Evolutionary conservation across 1,140 invertebrate species (phyloP).

Genomic region (Archivesica marissinica): DNA sequence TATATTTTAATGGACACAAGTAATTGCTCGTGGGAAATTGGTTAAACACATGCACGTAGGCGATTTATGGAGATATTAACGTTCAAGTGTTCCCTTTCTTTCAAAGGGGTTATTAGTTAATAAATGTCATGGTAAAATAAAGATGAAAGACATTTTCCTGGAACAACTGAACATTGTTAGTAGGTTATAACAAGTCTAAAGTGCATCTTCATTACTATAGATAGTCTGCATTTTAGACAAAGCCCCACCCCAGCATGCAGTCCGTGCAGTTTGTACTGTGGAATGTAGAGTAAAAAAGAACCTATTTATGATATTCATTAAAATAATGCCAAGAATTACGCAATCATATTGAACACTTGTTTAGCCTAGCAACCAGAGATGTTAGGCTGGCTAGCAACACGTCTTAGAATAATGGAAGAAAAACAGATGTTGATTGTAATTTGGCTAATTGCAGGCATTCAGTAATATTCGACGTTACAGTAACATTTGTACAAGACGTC

Average conservation of each 20-base stretch:
- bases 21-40: background rate
- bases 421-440: too few relatives aligned
- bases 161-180: background rate
- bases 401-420: too few relatives aligned
- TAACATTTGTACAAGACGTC: too few relatives aligned
- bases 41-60: background rate
- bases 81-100: background rate
- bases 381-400: too few relatives aligned
- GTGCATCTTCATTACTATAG: background rate
- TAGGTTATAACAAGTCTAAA: background rate
- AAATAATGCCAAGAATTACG: too few relatives aligned
- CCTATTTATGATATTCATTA: background rate
- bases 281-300: background rate
- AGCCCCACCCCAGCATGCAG: background rate
- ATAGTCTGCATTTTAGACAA: background rate
- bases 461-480: too few relatives aligned
- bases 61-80: background rate
- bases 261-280: background rate
- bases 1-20: background rate
- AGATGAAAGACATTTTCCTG: background rate
- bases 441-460: too few relatives aligned
- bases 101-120: background rate
- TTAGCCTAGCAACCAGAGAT: too few relatives aligned
- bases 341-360: too few relatives aligned
- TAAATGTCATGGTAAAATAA: slow-evolving; percentile 22